Percentiles rank a stretch among this genome's conserved stretches.
Evolutionary conservation across 2,888 invertebrate genomes (phyloP).

Genomic region (Cecidostiba fungosa): DNA sequence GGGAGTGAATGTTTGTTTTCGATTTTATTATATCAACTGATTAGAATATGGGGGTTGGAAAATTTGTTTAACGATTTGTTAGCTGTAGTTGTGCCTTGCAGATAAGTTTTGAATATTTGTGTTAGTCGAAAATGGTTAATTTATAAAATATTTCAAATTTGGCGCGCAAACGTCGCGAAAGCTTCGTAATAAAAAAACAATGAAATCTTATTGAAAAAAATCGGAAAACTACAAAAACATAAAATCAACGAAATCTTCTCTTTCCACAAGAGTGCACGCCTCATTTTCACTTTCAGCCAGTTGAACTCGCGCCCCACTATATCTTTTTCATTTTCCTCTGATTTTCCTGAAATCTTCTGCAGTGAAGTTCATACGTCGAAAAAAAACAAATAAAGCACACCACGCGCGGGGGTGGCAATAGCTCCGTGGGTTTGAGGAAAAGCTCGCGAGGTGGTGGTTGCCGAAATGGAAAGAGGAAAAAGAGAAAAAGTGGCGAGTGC

Average conservation of each 20-base stretch:
- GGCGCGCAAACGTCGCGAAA: too few relatives aligned
- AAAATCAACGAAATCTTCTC: neutral
- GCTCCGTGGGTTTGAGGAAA: constrained; percentile 15
- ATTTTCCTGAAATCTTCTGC: neutral
- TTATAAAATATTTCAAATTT: too few relatives aligned
- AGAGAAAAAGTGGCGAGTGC: constrained; percentile 11
- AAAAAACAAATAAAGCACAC: constrained; percentile 11
- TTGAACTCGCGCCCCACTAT: neutral
- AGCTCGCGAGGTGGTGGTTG: constrained; percentile 3
- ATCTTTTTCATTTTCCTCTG: neutral
- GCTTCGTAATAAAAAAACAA: too few relatives aligned
- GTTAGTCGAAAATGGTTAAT: too few relatives aligned
- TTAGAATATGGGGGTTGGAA: neutral
- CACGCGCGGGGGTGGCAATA: neutral
- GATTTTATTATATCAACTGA: neutral
- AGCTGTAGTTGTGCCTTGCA: too few relatives aligned
- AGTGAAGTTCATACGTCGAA: neutral
- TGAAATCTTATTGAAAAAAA: neutral
- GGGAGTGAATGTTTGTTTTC: neutral
- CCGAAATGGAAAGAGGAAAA: constrained; percentile 7
- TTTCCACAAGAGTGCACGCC: neutral
- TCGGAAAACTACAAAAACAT: neutral
- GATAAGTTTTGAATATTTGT: too few relatives aligned
- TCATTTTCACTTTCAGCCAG: neutral
- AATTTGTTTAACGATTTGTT: too few relatives aligned